phyloP scores from a whole-genome alignment of 2,888 invertebrate genomes.

The Argyresthia albistria region DNA sequence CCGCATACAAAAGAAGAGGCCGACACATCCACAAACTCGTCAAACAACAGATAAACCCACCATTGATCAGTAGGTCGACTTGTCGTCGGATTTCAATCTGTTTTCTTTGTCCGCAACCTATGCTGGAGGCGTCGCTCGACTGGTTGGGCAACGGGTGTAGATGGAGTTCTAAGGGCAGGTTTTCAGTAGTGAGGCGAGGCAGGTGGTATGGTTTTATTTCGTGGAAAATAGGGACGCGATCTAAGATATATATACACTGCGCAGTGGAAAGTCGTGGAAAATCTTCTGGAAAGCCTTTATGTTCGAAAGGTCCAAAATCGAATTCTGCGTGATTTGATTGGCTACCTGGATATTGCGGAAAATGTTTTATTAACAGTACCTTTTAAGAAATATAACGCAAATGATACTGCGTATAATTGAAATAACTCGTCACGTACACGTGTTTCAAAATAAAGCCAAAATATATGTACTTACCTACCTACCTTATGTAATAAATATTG shows the following conservation, averaged over 20 bases:
- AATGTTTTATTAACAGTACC: too few relatives aligned
- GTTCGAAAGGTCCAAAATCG: not conserved
- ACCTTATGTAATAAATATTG: too few relatives aligned
- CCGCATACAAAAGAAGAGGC: slow-evolving; percentile 30
- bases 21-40: slow-evolving; percentile 31
- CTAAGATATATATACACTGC: slow-evolving; percentile 25
- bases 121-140: slow-evolving; percentile 29
- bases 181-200: slow-evolving; percentile 18
- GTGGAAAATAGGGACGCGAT: slow-evolving; percentile 34
- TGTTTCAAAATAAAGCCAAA: too few relatives aligned
- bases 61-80: slow-evolving; percentile 18
- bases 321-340: too few relatives aligned
- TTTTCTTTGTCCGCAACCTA: slow-evolving; percentile 57
- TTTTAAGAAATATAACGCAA: too few relatives aligned
- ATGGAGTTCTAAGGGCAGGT: slow-evolving; percentile 26
- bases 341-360: too few relatives aligned
- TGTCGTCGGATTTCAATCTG: slow-evolving; percentile 43
- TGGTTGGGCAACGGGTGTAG: slow-evolving; percentile 19
- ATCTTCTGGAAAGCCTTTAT: not conserved
- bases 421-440: too few relatives aligned
- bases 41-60: slow-evolving; percentile 18
- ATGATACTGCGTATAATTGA: too few relatives aligned
- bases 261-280: not conserved
- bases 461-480: too few relatives aligned
- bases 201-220: slow-evolving; percentile 34